These are phyloP conservation scores for Heliconius eleuchia DNA, from an alignment of 1,140 invertebrate genomes.

Conservation along the genomic window DNA sequence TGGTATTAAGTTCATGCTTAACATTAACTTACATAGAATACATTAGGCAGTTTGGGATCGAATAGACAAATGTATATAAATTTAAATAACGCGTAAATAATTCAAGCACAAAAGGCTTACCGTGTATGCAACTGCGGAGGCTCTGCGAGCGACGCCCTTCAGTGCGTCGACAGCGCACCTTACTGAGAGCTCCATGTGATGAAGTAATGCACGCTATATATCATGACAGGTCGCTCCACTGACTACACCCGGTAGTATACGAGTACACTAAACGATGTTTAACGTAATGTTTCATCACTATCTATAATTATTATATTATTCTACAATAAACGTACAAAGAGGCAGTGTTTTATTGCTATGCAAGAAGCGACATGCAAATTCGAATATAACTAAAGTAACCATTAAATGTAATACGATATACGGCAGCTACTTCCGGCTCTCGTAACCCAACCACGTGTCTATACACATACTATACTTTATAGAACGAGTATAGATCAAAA, in stretches of 20 bases:
- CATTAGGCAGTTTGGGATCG: too few relatives aligned
- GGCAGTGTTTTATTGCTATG: slow-evolving; percentile 3
- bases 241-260: background rate
- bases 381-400: background rate
- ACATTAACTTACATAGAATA: too few relatives aligned
- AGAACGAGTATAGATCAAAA: background rate
- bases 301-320: background rate
- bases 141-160: too few relatives aligned
- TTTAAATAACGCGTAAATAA: too few relatives aligned
- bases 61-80: too few relatives aligned
- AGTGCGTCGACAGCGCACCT: too few relatives aligned
- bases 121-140: too few relatives aligned
- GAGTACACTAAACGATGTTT: background rate
- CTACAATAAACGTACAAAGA: background rate
- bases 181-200: too few relatives aligned
- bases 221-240: background rate
- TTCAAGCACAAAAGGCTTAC: too few relatives aligned
- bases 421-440: background rate
- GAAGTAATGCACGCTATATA: background rate
- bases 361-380: slow-evolving; percentile 5
- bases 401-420: slow-evolving; percentile 5
- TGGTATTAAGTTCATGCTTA: too few relatives aligned
- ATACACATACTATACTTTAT: too few relatives aligned
- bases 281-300: background rate
- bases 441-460: background rate